Base-by-base conservation (phyloP, 2,888 invertebrate species). In the Geotrupes spiniger region DNA sequence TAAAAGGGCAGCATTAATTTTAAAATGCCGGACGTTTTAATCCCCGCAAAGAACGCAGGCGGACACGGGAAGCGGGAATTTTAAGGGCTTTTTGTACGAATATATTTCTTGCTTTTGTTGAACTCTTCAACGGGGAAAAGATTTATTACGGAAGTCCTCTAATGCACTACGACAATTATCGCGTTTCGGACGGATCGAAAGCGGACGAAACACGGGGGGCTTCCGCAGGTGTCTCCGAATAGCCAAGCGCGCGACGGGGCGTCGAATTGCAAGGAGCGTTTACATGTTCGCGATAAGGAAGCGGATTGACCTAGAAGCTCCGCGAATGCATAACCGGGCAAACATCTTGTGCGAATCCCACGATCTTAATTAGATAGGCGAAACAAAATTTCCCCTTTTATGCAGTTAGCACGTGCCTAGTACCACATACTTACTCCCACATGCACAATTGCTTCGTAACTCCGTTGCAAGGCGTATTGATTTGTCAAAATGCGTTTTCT, bases 11-110 rank as follows among this genome's bases (percentile, higher is more conserved):
- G 56, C 64, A 63, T 62, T 62, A 61, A 62, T 64, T 64, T 64
- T 63, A 61, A 63, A 63, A 59, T 55, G 59, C 62, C 62, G 63
- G 64, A 64, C 62, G 62, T 63, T 64, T 64, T 63, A 64, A 63
- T 63, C 61, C 60, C 6, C 49, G 59, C 60, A 64, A 63, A 63
- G 63, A 62, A 63, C 62, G 52, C 49, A 43, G 57, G 58, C 59
- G 58, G 57, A 15, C 33, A 15, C 11, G 11, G 14, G n/a, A 15
- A 15, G 14, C 33, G 33, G 31, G 33, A 15, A 33, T 33, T 62
- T 63, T 61, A 62, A 63, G 61, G 55, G 61, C 62, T 58, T 60
- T 62, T 63, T 63, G 57, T 57, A 50, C 51, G 51, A 56, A 44
- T 56, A 57, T 56, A 59, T 59, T 54, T 57, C 52, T 58, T 56